phyloP scores from a whole-genome alignment of 2,888 invertebrate species.

The Tuta absoluta region DNA sequence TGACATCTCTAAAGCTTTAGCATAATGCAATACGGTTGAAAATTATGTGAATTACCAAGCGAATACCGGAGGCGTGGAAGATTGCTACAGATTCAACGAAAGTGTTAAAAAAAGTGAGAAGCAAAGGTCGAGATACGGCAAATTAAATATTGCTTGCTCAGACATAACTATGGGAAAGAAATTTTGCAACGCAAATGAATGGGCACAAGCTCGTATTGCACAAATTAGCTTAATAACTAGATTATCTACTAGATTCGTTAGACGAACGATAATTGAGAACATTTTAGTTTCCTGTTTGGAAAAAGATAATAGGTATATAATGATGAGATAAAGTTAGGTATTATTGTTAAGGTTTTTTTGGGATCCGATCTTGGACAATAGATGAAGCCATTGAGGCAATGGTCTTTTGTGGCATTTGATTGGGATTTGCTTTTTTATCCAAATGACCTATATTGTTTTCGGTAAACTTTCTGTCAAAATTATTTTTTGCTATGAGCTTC shows the following conservation, averaged over 20 bases:
- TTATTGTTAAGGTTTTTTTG: no score
- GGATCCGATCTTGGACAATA: no score
- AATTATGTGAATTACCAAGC: background rate
- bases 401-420: no score
- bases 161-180: conserved; percentile 11
- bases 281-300: no score
- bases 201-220: background rate
- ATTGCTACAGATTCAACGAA: conserved; percentile 25
- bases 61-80: background rate
- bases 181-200: conserved; percentile 4
- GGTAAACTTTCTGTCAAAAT: no score
- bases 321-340: no score
- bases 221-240: background rate
- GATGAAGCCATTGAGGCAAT: no score
- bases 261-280: background rate
- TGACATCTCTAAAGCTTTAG: conserved; percentile 9
- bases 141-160: conserved; percentile 7
- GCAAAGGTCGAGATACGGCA: conserved; percentile 23
- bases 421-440: no score
- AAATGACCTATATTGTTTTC: no score
- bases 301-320: no score
- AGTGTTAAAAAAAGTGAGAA: conserved; percentile 27
- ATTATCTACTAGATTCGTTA: background rate
- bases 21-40: background rate
- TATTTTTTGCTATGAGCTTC: no score